phyloP scores from a whole-genome alignment of 1,140 invertebrate genomes.

The Arctopsyche grandis region DNA sequence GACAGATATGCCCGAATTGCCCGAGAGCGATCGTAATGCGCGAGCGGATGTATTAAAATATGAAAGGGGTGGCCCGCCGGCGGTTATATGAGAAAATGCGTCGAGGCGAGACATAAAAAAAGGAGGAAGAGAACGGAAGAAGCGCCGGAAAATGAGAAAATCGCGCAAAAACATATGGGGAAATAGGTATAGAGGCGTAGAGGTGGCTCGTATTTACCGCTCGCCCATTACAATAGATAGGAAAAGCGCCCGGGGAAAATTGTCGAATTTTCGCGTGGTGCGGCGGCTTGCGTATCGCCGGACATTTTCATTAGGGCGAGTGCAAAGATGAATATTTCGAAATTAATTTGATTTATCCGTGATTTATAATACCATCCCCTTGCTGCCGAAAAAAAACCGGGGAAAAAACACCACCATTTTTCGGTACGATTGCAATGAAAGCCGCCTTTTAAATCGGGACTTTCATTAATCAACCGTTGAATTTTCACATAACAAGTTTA shows the following conservation, averaged over 20 bases:
- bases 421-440: background rate
- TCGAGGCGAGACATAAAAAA: background rate
- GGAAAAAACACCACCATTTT: background rate
- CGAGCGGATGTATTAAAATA: constrained; percentile 36
- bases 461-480: constrained; percentile 20
- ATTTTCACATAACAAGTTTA: constrained; percentile 23
- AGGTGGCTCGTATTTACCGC: constrained; percentile 19
- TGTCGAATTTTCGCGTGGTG: constrained; percentile 22
- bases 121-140: background rate
- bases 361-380: background rate
- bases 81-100: constrained; percentile 34
- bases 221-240: background rate
- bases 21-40: constrained; percentile 21
- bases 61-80: constrained; percentile 21
- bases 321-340: constrained; percentile 25
- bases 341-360: constrained; percentile 31
- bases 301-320: constrained; percentile 29
- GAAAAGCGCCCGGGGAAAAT: constrained; percentile 1
- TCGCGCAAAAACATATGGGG: constrained; percentile 32
- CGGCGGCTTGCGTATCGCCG: background rate
- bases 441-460: constrained; percentile 6
- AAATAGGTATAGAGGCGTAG: background rate
- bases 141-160: constrained; percentile 34
- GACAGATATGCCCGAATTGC: constrained; percentile 27
- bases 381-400: background rate